Percentiles rank a stretch among this genome's conserved stretches.
phyloP scores from a whole-genome alignment of 2,888 invertebrate species.

The Digitonthophagus gazella region DNA sequence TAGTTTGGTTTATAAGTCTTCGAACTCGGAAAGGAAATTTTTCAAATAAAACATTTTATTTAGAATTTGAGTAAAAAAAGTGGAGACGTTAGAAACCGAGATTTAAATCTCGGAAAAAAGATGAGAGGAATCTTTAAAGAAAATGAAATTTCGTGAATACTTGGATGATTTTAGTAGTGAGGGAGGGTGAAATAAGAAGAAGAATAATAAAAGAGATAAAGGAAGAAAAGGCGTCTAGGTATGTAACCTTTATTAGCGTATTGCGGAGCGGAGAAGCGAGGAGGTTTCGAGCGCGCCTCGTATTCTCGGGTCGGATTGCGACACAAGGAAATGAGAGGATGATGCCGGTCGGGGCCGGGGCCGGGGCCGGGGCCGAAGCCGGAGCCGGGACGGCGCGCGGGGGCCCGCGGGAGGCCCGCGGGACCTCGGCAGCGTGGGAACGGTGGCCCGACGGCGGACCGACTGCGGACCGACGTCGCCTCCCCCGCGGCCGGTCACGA shows the following conservation, averaged over 20 bases:
- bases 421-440: slow-evolving; percentile 48
- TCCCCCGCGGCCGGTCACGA: slow-evolving; percentile 51
- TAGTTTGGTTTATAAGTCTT: too few species aligned
- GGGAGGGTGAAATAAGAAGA: not conserved
- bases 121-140: too few species aligned
- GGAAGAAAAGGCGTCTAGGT: slow-evolving; percentile 24
- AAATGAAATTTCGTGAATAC: too few species aligned
- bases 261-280: slow-evolving; percentile 29
- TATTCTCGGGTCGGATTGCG: slow-evolving; percentile 36
- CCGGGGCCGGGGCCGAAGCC: slow-evolving; percentile 27
- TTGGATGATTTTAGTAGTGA: too few species aligned
- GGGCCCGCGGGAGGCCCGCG: slow-evolving; percentile 32
- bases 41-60: too few species aligned
- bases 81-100: too few species aligned
- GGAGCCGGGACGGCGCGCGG: slow-evolving; percentile 37
- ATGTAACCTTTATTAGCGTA: slow-evolving; percentile 39
- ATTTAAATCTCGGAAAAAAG: too few species aligned
- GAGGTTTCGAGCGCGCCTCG: slow-evolving; percentile 22
- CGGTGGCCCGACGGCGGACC: slow-evolving; percentile 38
- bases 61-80: too few species aligned
- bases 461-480: slow-evolving; percentile 34
- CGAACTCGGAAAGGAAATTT: too few species aligned
- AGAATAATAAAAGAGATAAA: not conserved
- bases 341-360: slow-evolving; percentile 14
- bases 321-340: slow-evolving; percentile 44